Evolutionary conservation across 2,888 invertebrate species (phyloP).

Genomic region (Linnaemya tessellans): DNA sequence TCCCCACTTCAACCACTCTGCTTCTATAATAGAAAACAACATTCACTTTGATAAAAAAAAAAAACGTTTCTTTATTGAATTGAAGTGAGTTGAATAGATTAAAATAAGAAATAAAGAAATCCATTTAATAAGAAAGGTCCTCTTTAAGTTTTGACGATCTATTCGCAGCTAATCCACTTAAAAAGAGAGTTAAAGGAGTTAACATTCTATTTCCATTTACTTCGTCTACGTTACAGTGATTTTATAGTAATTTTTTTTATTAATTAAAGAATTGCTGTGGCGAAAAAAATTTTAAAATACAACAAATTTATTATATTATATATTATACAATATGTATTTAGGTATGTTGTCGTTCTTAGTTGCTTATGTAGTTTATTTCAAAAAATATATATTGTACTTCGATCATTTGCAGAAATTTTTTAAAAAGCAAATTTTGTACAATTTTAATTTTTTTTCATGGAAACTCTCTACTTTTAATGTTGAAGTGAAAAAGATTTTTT

Average conservation of each 20-base stretch:
- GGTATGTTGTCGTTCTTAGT: not conserved
- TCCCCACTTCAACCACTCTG: not conserved
- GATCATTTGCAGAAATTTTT: too few relatives aligned
- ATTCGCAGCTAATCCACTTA: slow-evolving; percentile 1
- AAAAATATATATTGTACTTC: too few relatives aligned
- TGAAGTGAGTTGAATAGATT: slow-evolving; percentile 22
- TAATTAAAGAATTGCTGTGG: slow-evolving; percentile 2
- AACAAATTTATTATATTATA: too few relatives aligned
- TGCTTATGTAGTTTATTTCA: not conserved
- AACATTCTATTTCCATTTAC: slow-evolving; percentile 11
- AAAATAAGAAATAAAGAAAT: not conserved
- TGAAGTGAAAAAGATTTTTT: too few relatives aligned
- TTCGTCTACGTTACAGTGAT: slow-evolving; percentile 37
- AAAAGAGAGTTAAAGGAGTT: slow-evolving; percentile 20
- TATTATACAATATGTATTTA: too few relatives aligned
- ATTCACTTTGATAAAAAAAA: slow-evolving; percentile 24
- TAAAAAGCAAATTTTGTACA: too few relatives aligned
- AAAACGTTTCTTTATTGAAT: slow-evolving; percentile 47
- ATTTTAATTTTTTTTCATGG: too few relatives aligned
- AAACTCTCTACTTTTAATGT: too few relatives aligned
- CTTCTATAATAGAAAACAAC: slow-evolving; percentile 28
- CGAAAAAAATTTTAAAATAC: too few relatives aligned
- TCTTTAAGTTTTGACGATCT: slow-evolving; percentile 8
- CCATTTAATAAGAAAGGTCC: not conserved
- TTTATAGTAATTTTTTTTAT: not conserved